phyloP scores from a whole-genome alignment of 1,140 invertebrate species.

The Drosophila ananassae region DNA sequence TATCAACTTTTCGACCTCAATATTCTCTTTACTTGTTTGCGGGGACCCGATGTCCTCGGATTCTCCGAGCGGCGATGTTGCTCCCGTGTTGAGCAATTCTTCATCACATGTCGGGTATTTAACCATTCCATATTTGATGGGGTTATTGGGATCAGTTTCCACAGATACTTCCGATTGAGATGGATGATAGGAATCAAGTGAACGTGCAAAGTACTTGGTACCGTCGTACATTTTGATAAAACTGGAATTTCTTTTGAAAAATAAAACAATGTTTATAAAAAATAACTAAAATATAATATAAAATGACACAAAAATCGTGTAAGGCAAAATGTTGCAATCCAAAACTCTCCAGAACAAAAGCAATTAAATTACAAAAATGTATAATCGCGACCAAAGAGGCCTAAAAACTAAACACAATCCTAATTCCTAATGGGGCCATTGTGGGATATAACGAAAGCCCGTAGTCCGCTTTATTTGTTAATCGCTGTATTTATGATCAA shows the following conservation, averaged over 20 bases:
- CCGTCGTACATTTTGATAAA: conserved; percentile 10
- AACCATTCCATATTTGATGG: conserved; percentile 22
- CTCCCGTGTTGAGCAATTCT: neutral
- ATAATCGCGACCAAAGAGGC: conserved; percentile 23
- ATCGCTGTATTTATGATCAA: conserved; percentile 79
- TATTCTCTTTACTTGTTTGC: neutral
- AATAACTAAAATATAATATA: neutral
- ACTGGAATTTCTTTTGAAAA: neutral
- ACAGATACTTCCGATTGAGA: neutral
- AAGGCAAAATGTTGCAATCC: neutral
- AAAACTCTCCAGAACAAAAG: conserved; percentile 1
- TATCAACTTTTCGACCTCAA: neutral
- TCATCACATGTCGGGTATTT: neutral
- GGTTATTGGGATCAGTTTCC: neutral
- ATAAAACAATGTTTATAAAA: too few relatives aligned
- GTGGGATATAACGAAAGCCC: conserved; percentile 22
- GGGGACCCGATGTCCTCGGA: neutral
- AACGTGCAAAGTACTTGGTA: conserved; percentile 25
- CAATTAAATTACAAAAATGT: conserved; percentile 41
- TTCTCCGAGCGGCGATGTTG: neutral
- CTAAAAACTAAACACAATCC: conserved; percentile 6
- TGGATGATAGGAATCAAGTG: conserved; percentile 15
- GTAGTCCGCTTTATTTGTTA: conserved; percentile 60
- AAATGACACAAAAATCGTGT: neutral
- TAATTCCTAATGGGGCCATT: neutral